Evolutionary conservation across 2,113 vertebrate genomes (phyloP), one percentile per base, ranked within the genome.

Genomic region (Mustela lutreola): DNA sequence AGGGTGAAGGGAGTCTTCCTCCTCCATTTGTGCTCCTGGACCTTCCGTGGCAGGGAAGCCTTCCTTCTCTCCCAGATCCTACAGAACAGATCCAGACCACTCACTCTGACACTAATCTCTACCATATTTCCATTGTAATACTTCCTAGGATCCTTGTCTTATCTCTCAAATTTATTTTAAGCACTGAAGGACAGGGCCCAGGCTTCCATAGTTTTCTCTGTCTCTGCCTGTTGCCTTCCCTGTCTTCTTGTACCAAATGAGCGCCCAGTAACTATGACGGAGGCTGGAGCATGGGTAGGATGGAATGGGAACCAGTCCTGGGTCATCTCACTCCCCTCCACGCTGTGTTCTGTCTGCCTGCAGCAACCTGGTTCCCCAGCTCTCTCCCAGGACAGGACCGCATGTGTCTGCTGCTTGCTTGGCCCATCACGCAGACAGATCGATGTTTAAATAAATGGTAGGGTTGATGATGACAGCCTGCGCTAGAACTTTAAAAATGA

Each of bases 381-480:
- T 71, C 58, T 76, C 90, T 58, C 21, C 4, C 6, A 93, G 60
- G 18, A 75, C 53, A 96, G 84, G 73, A 75, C 60, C 63, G 4
- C 63, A 0, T 67, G 39, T 1, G 2, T 92, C 87, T 89, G 53
- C 39, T 45, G 48, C 83, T 92, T 73, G 11, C 22, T 82, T 50
- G 39, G 42, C 18, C 79, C 83, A 90, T 39, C 56, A 50, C 19
- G 9, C 28, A 73, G 82, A 93, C 71, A 81, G 94, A 94, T n/a
- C 92, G 84, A 96, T 42, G 45, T 80, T 95, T 81, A 88, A 97
- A 93, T 96, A 97, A 96, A 93, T 94, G 78, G 95, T 90, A 70
- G 75, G 15, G n/a, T 21, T 62, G 73, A 71, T 87, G 91, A 94
- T 84, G 89, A 95, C 80, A 91, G 94, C 63, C 56, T 95, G 88